phyloP scores from a whole-genome alignment of 2,113 vertebrate genomes.

The Leiothrix lutea region DNA sequence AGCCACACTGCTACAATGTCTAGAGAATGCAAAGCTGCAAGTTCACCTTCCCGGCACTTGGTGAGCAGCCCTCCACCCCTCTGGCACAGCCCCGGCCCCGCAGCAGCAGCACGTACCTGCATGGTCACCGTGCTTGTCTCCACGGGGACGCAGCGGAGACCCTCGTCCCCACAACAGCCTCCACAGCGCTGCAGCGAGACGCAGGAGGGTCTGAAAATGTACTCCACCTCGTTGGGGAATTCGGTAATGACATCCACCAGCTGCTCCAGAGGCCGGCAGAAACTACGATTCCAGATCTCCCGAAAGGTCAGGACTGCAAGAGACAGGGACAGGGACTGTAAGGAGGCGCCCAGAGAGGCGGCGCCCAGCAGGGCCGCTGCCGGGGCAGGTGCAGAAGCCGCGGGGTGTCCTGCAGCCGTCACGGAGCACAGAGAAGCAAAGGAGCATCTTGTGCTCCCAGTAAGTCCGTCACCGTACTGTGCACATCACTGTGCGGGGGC shows the following conservation, averaged over 20 bases:
- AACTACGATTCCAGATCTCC: slow-evolving; percentile 92
- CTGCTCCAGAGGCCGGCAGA: slow-evolving; percentile 89
- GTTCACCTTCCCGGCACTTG: accelerated
- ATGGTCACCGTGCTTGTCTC: slow-evolving; percentile 84
- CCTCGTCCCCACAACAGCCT: slow-evolving; percentile 92
- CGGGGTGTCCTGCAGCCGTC: not conserved
- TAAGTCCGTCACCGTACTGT: not conserved
- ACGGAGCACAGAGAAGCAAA: not conserved
- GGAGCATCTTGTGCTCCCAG: not conserved
- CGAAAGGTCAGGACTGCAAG: slow-evolving; percentile 86
- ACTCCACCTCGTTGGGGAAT: slow-evolving; percentile 87
- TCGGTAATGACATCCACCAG: slow-evolving; percentile 87
- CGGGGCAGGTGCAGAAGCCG: not conserved
- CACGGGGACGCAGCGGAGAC: slow-evolving; percentile 84
- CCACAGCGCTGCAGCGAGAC: slow-evolving; percentile 89
- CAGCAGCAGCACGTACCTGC: slow-evolving; percentile 76
- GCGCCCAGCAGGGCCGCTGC: not conserved
- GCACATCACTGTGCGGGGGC: not conserved
- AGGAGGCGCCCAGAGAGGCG: not conserved
- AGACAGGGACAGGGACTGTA: not conserved
- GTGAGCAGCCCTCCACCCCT: not conserved
- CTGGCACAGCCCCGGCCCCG: accelerated
- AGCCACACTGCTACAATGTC: not conserved
- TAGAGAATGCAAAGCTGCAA: not conserved
- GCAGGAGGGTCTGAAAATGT: slow-evolving; percentile 91